Percentiles rank a stretch among this genome's conserved stretches.
Conservation (phyloP, 1,140 invertebrate genomes). For the Dreissena polymorpha region DNA sequence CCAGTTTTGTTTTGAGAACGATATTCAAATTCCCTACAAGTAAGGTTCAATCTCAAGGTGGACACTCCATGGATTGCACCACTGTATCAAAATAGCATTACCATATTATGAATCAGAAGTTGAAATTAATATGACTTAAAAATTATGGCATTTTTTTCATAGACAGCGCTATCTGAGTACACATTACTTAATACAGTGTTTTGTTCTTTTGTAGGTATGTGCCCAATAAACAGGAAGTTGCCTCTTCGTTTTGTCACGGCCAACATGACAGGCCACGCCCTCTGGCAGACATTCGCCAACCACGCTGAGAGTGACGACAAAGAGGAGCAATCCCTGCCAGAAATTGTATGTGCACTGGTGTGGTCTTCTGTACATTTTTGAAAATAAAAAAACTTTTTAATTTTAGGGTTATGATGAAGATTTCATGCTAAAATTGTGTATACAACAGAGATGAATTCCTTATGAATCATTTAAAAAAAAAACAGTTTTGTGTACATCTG, state of each 20-base stretch:
- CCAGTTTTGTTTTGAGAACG: no score
- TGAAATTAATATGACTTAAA: no score
- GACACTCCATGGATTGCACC: no score
- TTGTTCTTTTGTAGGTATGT: conserved; percentile 57
- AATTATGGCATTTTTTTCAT: no score
- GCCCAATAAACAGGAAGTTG: conserved; percentile 59
- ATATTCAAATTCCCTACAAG: no score
- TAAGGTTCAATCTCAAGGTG: no score
- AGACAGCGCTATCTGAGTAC: no score
- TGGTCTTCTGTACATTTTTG: not conserved
- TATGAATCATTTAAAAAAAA: no score
- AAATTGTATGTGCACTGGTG: not conserved
- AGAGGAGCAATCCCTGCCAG: conserved; percentile 1
- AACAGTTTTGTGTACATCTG: no score
- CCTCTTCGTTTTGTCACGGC: conserved; percentile 68
- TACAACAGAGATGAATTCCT: no score
- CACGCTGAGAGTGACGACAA: conserved; percentile 56
- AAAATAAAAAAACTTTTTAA: not conserved
- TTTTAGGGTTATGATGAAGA: not conserved
- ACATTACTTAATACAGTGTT: not conserved
- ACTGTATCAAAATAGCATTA: no score
- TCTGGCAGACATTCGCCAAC: conserved; percentile 76
- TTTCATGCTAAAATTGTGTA: not conserved
- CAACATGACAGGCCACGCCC: conserved; percentile 76
- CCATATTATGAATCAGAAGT: no score